Percentiles rank a stretch among this genome's conserved stretches.
These are phyloP conservation scores for Coendou prehensilis DNA, from an alignment of 2,797 vertebrate species.

Conservation along the genomic window DNA sequence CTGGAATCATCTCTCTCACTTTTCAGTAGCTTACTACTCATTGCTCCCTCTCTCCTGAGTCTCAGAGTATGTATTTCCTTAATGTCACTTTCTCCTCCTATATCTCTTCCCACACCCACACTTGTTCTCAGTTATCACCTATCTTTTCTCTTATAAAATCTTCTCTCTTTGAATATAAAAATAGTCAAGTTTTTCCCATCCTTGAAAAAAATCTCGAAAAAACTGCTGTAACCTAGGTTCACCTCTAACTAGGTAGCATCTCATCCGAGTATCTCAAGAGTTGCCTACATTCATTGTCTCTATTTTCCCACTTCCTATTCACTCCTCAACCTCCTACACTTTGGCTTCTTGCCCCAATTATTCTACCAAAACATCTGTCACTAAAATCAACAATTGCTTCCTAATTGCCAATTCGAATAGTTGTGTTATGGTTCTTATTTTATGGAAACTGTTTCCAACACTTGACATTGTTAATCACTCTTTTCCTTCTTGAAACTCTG, in stretches of 20 bases:
- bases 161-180: slow-evolving; percentile 31
- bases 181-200: not conserved
- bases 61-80: not conserved
- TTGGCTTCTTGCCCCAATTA: not conserved
- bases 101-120: not conserved
- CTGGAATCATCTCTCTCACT: not conserved
- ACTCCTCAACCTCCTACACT: not conserved
- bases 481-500: slow-evolving; percentile 7
- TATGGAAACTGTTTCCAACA: not conserved
- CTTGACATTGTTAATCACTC: not conserved
- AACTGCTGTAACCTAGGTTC: not conserved
- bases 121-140: not conserved
- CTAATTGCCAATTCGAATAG: not conserved
- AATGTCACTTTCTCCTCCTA: not conserved
- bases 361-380: not conserved
- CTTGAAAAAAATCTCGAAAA: not conserved
- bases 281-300: not conserved
- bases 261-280: not conserved
- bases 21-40: not conserved
- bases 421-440: not conserved
- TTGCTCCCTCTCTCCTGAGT: not conserved
- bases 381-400: not conserved
- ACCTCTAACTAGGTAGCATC: not conserved
- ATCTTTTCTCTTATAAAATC: not conserved
- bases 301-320: not conserved